Percentiles rank a stretch among this genome's conserved stretches.
These are phyloP conservation scores for Diprion similis DNA, from an alignment of 1,140 invertebrate species.

Conservation along the genomic window DNA sequence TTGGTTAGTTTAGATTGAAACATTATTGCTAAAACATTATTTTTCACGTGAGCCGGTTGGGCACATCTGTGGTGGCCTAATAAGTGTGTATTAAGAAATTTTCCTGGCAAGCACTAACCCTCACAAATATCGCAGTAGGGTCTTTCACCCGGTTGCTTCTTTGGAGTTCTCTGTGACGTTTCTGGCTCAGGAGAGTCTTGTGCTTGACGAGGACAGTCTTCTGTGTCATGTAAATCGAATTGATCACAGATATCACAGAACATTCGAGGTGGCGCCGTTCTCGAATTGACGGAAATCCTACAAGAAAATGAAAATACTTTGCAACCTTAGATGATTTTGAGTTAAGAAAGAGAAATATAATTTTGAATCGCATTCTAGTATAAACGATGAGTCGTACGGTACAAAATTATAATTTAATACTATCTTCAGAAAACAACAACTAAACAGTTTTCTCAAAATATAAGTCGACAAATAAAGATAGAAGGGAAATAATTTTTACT, in stretches of 20 bases:
- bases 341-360: too few species aligned
- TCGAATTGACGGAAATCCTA: constrained; percentile 53
- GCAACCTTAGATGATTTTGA: constrained; percentile 32
- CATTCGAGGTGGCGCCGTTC: constrained; percentile 73
- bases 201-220: constrained; percentile 92
- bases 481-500: too few species aligned
- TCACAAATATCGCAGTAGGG: constrained; percentile 94
- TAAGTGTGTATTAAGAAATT: not conserved
- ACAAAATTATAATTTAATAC: constrained; percentile 17
- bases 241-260: constrained; percentile 98
- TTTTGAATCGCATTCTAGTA: too few species aligned
- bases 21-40: constrained; percentile 18
- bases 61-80: constrained; percentile 14
- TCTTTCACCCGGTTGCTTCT: constrained; percentile 64
- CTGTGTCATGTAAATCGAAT: constrained; percentile 96
- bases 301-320: constrained; percentile 31
- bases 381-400: too few species aligned
- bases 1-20: constrained; percentile 45
- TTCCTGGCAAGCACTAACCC: constrained; percentile 64
- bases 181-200: constrained; percentile 64
- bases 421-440: not conserved
- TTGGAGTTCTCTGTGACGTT: constrained; percentile 53
- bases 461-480: not conserved
- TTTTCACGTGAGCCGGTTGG: constrained; percentile 1
- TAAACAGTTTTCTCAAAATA: not conserved